Percentiles rank a stretch among this genome's conserved stretches.
These are phyloP conservation scores for Enteromius argenteus DNA, from an alignment of 2,797 vertebrate species.

Conservation along the genomic window DNA sequence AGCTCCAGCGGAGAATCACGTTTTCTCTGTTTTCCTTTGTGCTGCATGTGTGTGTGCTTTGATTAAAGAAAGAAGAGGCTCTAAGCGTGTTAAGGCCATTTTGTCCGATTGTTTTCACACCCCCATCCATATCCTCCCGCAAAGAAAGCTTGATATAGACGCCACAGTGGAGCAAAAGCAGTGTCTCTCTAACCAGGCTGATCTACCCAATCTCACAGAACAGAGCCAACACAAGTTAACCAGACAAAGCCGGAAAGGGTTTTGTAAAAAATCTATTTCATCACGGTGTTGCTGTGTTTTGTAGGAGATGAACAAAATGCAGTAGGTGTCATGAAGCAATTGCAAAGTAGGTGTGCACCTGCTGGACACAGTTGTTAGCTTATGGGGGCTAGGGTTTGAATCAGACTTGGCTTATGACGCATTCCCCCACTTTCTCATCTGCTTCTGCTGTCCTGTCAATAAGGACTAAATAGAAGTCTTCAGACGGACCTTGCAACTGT, in stretches of 20 bases:
- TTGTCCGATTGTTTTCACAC: slow-evolving; percentile 82
- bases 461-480: neutral
- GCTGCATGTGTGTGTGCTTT: slow-evolving; percentile 82
- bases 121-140: slow-evolving; percentile 81
- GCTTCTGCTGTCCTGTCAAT: neutral
- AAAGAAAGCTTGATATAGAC: slow-evolving; percentile 75
- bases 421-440: neutral
- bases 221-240: slow-evolving; percentile 36
- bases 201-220: slow-evolving; percentile 35
- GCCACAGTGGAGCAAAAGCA: slow-evolving; percentile 73
- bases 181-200: slow-evolving; percentile 69
- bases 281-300: slow-evolving; percentile 22
- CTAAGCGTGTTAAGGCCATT: slow-evolving; percentile 85
- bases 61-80: slow-evolving; percentile 86
- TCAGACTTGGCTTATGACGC: neutral
- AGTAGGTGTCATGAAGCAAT: neutral
- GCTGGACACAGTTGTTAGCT: neutral
- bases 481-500: neutral
- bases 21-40: slow-evolving; percentile 80
- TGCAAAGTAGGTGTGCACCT: neutral
- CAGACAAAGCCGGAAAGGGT: slow-evolving; percentile 11
- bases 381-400: neutral
- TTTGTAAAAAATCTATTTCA: slow-evolving; percentile 33
- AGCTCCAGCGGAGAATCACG: slow-evolving; percentile 73
- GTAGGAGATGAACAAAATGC: slow-evolving; percentile 8